Evolutionary conservation across 2,888 invertebrate genomes (phyloP), one percentile per base, ranked within the genome.

Genomic region (Brassicogethes aeneus): DNA sequence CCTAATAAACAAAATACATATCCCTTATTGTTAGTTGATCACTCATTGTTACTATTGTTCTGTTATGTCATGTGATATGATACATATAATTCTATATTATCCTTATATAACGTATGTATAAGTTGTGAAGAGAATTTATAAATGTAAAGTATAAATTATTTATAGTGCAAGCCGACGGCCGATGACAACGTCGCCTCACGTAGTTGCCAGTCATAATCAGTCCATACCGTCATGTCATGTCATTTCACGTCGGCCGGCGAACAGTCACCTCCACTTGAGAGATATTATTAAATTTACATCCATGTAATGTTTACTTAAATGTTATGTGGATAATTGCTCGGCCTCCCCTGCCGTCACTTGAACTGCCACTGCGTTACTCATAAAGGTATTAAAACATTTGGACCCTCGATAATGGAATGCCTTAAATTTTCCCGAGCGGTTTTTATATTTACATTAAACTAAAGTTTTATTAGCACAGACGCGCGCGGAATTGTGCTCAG

Each of bases 11-110:
- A 55, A 67, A 63, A 68, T 69, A 69, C 69, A 69, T 69, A 69
- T 69, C 69, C 66, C 64, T 65, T 67, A 67, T 69, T 69, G 69
- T 69, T 69, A 68, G 64, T 66, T 67, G 53, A 63, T 60, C 60
- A 62, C 65, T 63, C 63, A 62, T 67, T 69, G 65, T 66, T 67
- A 64, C 62, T 66, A 68, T 68, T 69, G 65, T 69, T 68, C 66
- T 68, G 69, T 69, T 69, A 63, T 64, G 59, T 59, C 56, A 59
- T 61, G 64, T 65, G 62, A 66, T 67, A 65, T 66, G 66, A 67
- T 66, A 64, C 61, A 61, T 65, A 66, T 68, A 66, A 64, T 61
- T 61, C 59, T 56, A 54, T 57, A 57, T 59, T 57, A 56, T 66
- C 65, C 62, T 64, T 61, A 61, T 64, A 65, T 8, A 8, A 64